Evolutionary conservation across 2,797 vertebrate genomes (phyloP), one percentile per base, ranked within the genome.

Genomic region (Rachycentron canadum): DNA sequence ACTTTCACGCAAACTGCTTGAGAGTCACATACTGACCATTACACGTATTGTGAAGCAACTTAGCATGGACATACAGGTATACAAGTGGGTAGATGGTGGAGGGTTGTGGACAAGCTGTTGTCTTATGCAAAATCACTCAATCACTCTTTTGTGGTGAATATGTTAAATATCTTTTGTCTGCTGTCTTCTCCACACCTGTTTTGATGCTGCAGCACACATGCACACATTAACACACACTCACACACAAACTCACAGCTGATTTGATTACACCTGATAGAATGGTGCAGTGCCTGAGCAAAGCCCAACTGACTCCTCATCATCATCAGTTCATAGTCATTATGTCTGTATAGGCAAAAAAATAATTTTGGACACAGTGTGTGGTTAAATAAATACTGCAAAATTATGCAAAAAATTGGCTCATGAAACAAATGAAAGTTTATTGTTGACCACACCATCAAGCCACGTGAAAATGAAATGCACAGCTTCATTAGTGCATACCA

Each of bases 1-100:
- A 0, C 72, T 94, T 68, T 95, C 95, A 26, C 88, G 75, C 70
- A 94, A 83, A 63, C 88, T 96, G 52, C 92, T 97, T 85, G 94
- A 97, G 86, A 96, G 89, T 74, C 95, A 96, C 79, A 92, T 97
- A 74, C 92, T 95, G 79, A 95, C 91, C 62, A 95, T 96, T 68
- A 95, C 93, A 9, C 91, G 83, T 76, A 95, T 95, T 0, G 88
- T 97, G 65, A 95, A 95, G 89, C 96, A 96, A 80, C 94, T 98
- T 69, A 96, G 92, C 85, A 88, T 91, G 56, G 93, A 95, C 68
- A 94, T 95, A 53, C 93, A 97, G 95, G 96, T 96, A 94, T 7
- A 34, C 6, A 61, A 77, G 25, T 47, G 11, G 56, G 23, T 7
- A 26, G 4, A 41, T 16, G 14, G n/a, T 43, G 21, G 12, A 38